Percentiles rank a stretch among this genome's conserved stretches.
Evolutionary conservation across 2,797 vertebrate genomes (phyloP).

Genomic region (Amblyopsis hoosieri): DNA sequence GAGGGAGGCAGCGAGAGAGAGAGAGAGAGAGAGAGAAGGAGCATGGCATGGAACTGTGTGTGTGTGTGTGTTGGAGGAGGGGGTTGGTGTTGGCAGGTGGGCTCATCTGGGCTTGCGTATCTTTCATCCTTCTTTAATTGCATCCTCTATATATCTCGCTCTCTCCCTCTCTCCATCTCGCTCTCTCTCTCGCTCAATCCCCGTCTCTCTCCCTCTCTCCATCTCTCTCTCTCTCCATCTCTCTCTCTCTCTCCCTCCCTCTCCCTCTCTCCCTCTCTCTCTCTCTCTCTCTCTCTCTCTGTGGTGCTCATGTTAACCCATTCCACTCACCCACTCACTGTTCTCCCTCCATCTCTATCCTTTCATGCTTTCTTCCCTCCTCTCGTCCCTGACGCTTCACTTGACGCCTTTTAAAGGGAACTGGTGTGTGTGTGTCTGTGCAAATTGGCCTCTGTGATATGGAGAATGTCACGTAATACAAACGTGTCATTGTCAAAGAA

Average conservation of each 20-base stretch:
- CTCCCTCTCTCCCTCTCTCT: constrained; percentile 19
- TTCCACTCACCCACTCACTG: constrained; percentile 14
- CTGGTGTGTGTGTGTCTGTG: background rate
- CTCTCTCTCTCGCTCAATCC: constrained; percentile 19
- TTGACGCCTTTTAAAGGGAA: too few relatives aligned
- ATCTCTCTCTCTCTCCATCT: background rate
- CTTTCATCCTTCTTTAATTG: constrained; percentile 9
- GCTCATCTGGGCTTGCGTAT: constrained; percentile 55
- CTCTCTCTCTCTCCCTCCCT: constrained; percentile 37
- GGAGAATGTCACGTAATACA: too few relatives aligned
- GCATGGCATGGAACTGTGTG: constrained; percentile 20
- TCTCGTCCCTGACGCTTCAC: constrained; percentile 7
- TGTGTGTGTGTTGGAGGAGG: constrained; percentile 2
- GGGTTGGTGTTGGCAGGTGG: constrained; percentile 53
- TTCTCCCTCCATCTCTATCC: constrained; percentile 10
- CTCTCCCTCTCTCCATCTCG: background rate
- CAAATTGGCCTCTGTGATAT: too few relatives aligned
- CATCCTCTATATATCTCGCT: background rate
- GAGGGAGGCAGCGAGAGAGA: constrained; percentile 26
- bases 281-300: constrained; percentile 15
- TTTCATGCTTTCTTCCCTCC: constrained; percentile 16
- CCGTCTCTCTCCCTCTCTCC: constrained; percentile 20
- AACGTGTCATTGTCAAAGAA: too few relatives aligned
- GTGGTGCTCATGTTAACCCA: constrained; percentile 43
- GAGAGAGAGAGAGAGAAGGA: background rate